Evolutionary conservation across 2,888 invertebrate species (phyloP), one percentile per base, ranked within the genome.

Genomic region (Dynastes tityus): DNA sequence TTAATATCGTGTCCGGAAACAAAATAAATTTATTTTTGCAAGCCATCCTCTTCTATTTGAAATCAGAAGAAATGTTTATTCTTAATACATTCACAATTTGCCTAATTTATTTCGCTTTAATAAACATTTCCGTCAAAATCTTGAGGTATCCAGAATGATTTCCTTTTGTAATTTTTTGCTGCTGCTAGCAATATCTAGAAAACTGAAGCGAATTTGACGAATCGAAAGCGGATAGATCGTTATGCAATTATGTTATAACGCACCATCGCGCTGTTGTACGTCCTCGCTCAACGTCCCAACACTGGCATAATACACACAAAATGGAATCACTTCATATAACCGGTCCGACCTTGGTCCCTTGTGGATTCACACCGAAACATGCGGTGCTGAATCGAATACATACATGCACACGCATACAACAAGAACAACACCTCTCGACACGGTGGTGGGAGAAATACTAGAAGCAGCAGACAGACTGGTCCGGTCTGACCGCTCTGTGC

Each of bases 271-370:
- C 55, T 55, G 5, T 37, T 37, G 32, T 6, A 13, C 8, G 22
- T 55, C 55, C 55, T 55, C 55, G n/a, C 55, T n/a, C 53, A 55
- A 55, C 16, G 16, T 32, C 16, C 65, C 49, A 55, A 55, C 55
- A 16, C 55, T n/a, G 55, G 8, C 16, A 55, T 68, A 68, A 49
- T 68, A 27, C 2, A 9, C 22, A 9, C 22, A 9, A 37, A 68
- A 68, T 29, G 29, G 29, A 51, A 51, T 68, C 22, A 68, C 68
- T 51, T 13, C 63, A 32, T 29, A 63, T n/a, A 68, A 68, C 71
- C 55, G 71, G 71, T 53, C 16, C 71, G 71, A 58, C 71, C 71
- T 71, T 71, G 71, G 71, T 55, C 37, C 71, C 37, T 58, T n/a
- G 45, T 16, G 40, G 71, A 71, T 58, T 53, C 55, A 71, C 37